These are phyloP conservation scores for Caenorhabditis inopinata DNA, from an alignment of 1,140 invertebrate genomes.

Conservation along the genomic window DNA sequence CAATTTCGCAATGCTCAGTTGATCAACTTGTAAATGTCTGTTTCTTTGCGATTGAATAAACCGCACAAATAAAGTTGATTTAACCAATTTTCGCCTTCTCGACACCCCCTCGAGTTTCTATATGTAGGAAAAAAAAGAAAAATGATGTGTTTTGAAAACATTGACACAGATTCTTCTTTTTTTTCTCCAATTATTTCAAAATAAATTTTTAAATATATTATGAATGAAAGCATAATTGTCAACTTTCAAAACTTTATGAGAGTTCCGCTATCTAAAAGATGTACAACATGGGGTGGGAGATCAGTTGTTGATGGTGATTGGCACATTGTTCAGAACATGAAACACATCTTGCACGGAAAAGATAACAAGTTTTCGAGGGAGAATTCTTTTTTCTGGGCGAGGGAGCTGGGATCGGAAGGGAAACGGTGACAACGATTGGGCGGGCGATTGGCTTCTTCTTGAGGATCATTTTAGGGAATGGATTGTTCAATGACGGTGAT, in stretches of 20 bases:
- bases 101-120: not conserved
- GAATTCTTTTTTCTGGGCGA: not conserved
- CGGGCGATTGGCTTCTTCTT: slow-evolving; percentile 23
- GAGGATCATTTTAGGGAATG: not conserved
- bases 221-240: too few species aligned
- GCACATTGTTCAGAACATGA: slow-evolving; percentile 3
- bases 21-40: too few species aligned
- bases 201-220: too few species aligned
- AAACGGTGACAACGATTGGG: not conserved
- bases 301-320: slow-evolving; percentile 3
- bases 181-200: too few species aligned
- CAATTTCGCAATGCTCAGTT: too few species aligned
- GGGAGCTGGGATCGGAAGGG: not conserved
- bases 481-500: not conserved
- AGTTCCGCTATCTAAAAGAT: slow-evolving; percentile 31
- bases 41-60: not conserved
- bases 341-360: slow-evolving; percentile 29
- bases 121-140: too few species aligned
- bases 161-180: too few species aligned
- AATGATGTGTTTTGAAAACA: too few species aligned
- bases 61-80: slow-evolving; percentile 7
- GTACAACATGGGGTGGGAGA: slow-evolving; percentile 19
- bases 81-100: not conserved
- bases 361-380: slow-evolving; percentile 24
- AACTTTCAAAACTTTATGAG: slow-evolving; percentile 32